A percentile compares a stretch with the other conserved stretches of the same genome.
phyloP scores from a whole-genome alignment of 2,797 vertebrate genomes.

The Aplochiton taeniatus region DNA sequence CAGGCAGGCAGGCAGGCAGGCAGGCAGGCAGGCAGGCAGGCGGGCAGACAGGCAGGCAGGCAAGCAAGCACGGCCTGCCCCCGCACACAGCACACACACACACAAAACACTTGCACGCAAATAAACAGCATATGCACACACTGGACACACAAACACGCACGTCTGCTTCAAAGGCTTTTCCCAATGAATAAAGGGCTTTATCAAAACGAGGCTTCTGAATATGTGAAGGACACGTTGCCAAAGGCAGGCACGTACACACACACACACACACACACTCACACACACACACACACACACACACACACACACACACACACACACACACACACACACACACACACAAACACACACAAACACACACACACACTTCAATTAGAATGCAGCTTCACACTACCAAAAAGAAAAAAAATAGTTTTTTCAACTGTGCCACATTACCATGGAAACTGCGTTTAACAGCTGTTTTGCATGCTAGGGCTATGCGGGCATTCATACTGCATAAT shows the following conservation, averaged over 20 bases:
- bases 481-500: conserved; percentile 60
- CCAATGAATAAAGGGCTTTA: conserved; percentile 48
- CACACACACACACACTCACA: conserved; percentile 15
- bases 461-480: conserved; percentile 56
- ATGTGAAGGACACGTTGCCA: conserved; percentile 52
- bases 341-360: neutral
- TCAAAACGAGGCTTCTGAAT: conserved; percentile 49
- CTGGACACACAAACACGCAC: conserved; percentile 6
- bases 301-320: conserved; percentile 10
- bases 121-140: neutral
- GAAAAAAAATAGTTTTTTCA: conserved; percentile 39
- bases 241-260: conserved; percentile 28
- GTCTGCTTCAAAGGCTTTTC: conserved; percentile 51
- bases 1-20: too few relatives aligned
- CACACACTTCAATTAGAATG: conserved; percentile 16
- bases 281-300: conserved; percentile 20
- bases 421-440: conserved; percentile 61
- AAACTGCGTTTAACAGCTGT: conserved; percentile 69
- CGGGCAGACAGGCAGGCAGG: too few relatives aligned
- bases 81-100: neutral
- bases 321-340: neutral
- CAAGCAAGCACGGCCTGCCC: too few relatives aligned
- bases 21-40: too few relatives aligned
- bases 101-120: conserved; percentile 5
- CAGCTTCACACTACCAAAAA: conserved; percentile 36